Evolutionary conservation across 2,888 invertebrate species (phyloP).

Genomic region (Leptogaster cylindrica): DNA sequence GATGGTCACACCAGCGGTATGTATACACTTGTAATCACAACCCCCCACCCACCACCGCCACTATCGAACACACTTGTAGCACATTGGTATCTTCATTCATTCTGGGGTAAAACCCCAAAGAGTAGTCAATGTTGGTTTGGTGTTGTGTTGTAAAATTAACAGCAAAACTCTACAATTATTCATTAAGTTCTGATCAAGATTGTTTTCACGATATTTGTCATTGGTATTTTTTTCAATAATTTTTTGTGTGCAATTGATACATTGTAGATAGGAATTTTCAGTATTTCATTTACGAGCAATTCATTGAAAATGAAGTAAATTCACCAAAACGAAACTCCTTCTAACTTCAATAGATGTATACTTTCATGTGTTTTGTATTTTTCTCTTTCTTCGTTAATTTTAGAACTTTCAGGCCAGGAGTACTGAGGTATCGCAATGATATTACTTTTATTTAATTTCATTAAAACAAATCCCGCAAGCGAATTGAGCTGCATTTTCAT

Average conservation of each 20-base stretch:
- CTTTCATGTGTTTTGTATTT: conserved; percentile 28
- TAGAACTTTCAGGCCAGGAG: conserved; percentile 63
- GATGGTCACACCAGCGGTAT: conserved; percentile 63
- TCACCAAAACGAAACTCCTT: background rate
- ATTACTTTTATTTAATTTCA: conserved; percentile 24
- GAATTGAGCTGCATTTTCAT: conserved; percentile 9
- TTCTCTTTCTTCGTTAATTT: conserved; percentile 49
- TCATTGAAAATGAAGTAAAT: conserved; percentile 9
- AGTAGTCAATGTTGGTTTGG: conserved; percentile 25
- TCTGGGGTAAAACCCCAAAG: conserved; percentile 4
- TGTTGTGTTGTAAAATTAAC: conserved; percentile 23
- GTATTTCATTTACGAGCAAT: too few relatives aligned
- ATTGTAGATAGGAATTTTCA: conserved; percentile 11
- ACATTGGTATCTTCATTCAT: too few relatives aligned
- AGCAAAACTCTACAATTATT: conserved; percentile 9
- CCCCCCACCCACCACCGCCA: background rate
- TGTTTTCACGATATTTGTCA: too few relatives aligned
- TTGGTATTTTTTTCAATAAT: conserved; percentile 1
- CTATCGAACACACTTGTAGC: background rate
- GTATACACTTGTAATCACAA: conserved; percentile 47
- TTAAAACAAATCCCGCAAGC: background rate
- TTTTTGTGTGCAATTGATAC: conserved; percentile 12
- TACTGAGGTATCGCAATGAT: conserved; percentile 58
- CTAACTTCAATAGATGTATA: conserved; percentile 21
- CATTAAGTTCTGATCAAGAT: background rate